Base-by-base conservation (phyloP, 2,113 vertebrate genomes). In the Cygnus atratus region DNA sequence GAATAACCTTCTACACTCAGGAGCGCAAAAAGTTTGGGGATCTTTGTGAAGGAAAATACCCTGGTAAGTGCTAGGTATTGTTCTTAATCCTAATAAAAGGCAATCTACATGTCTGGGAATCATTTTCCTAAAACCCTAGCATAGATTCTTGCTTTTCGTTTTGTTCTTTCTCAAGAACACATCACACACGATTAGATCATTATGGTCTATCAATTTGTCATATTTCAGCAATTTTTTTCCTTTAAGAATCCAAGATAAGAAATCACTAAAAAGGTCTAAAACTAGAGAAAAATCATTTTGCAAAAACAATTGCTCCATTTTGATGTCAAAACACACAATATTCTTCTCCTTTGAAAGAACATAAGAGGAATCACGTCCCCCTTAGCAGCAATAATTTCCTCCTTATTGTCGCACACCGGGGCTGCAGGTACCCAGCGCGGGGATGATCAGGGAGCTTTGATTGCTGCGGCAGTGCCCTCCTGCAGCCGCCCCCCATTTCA, bases 241-340 rank as follows among this genome's bases (percentile, higher is more conserved):
- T 66, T 65, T 63, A 82, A 92, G 75, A 66, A 87, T 61, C 59
- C 16, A 12, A 68, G 79, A 77, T 52, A 50, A 76, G 35, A 81
- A 94, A 63, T 78, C 87, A 35, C 87, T 96, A 93, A 95, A 95
- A 95, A 95, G 83, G 73, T 48, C 94, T 96, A 90, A 96, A 95
- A 71, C 74, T 2, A 8, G 85, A 68, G 79, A 33, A 50, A 94
- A 97, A 80, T 72, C 48, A 41, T 80, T 88, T 94, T 1, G 7
- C 75, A 92, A 95, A 97, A 95, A 87, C 91, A 95, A 94, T 57
- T 83, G 88, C 83, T 94, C 90, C 65, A 90, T 95, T 97, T 96
- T 59, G 67, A 44, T 97, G 97, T 97, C 97, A 97, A 97, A 97
- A 97, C 92, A 96, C 84, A 84, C 80, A 95, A 67, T 58, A 93